Conservation (phyloP, 2,888 invertebrate genomes). For the Cetonia aurata region DNA sequence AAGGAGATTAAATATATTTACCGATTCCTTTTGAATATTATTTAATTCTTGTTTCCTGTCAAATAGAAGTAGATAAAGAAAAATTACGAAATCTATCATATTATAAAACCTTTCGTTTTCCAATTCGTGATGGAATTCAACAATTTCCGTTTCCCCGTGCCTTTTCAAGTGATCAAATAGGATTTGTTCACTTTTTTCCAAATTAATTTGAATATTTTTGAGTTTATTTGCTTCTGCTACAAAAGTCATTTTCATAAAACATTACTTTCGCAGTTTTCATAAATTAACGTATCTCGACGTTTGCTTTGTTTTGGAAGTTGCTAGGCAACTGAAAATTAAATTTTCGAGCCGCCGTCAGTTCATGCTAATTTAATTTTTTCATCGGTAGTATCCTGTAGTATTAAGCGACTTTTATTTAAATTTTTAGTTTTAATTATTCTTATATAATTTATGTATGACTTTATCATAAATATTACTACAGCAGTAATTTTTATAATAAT, state of each 20-base stretch:
- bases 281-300: too few relatives aligned
- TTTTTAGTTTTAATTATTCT: too few relatives aligned
- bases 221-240: slow-evolving; percentile 57
- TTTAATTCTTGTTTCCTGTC: slow-evolving; percentile 48
- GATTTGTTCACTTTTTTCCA: slow-evolving; percentile 55
- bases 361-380: too few relatives aligned
- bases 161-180: slow-evolving; percentile 54
- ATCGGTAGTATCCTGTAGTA: too few relatives aligned
- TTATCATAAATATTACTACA: too few relatives aligned
- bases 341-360: too few relatives aligned
- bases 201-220: slow-evolving; percentile 54
- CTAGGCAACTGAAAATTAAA: background rate
- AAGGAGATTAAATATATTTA: slow-evolving; percentile 50
- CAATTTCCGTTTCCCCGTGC: slow-evolving; percentile 46
- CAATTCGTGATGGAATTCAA: slow-evolving; percentile 48
- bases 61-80: slow-evolving; percentile 28
- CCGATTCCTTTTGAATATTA: slow-evolving; percentile 48
- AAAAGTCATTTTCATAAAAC: slow-evolving; percentile 43
- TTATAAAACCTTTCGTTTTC: slow-evolving; percentile 48
- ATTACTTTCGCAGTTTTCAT: too few relatives aligned
- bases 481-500: too few relatives aligned
- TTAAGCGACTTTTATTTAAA: too few relatives aligned
- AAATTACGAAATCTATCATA: slow-evolving; percentile 13
- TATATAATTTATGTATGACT: too few relatives aligned
- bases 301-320: background rate